phyloP scores from a whole-genome alignment of 2,797 vertebrate species.

The Oreortyx pictus region DNA sequence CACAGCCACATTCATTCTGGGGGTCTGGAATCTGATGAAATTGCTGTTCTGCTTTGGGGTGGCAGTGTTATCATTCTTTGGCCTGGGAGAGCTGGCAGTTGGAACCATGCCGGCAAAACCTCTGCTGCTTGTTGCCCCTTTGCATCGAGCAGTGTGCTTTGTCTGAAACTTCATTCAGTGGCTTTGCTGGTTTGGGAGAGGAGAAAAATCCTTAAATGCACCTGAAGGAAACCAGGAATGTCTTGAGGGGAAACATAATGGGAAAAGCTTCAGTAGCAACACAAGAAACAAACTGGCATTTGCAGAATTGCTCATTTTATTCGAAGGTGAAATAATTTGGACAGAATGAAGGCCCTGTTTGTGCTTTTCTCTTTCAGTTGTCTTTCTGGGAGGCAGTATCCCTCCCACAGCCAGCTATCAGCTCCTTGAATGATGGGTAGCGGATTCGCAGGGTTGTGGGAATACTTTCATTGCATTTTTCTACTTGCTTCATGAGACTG shows the following conservation, averaged over 20 bases:
- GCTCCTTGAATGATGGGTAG: not conserved
- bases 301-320: not conserved
- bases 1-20: constrained; percentile 74
- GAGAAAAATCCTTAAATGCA: not conserved
- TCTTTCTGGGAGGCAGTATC: not conserved
- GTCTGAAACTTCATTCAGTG: not conserved
- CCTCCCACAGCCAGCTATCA: not conserved
- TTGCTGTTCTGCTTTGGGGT: constrained; percentile 62
- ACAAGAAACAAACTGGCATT: not conserved
- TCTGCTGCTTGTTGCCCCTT: not conserved
- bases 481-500: not conserved
- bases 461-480: not conserved
- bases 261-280: not conserved
- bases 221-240: not conserved
- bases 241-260: not conserved
- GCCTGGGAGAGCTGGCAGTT: not conserved
- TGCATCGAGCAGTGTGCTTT: not conserved
- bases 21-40: constrained; percentile 77
- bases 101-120: not conserved
- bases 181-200: not conserved
- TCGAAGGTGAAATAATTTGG: not conserved
- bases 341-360: not conserved
- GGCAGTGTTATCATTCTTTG: constrained; percentile 69
- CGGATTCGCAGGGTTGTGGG: not conserved
- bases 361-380: not conserved